Percentiles rank a stretch among this genome's conserved stretches.
phyloP scores from a whole-genome alignment of 1,140 invertebrate genomes.

The Platorchestia sp. region DNA sequence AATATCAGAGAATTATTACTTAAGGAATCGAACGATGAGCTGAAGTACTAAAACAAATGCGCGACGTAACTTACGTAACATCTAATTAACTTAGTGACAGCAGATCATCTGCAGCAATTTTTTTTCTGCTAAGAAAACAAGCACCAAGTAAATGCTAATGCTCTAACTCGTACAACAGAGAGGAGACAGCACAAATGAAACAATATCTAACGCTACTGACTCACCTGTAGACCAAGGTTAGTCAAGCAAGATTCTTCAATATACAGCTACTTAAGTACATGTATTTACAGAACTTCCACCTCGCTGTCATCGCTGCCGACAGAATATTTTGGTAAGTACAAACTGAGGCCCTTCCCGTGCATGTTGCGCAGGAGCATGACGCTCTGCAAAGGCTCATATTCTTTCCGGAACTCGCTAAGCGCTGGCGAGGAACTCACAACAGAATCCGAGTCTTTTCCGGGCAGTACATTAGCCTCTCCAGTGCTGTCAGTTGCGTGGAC shows the following conservation, averaged over 20 bases:
- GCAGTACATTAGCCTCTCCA: background rate
- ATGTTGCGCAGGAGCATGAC: constrained; percentile 17
- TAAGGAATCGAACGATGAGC: background rate
- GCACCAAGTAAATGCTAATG: background rate
- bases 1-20: background rate
- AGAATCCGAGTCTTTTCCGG: background rate
- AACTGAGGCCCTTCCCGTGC: constrained; percentile 41
- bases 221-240: background rate
- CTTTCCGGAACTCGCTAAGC: constrained; percentile 25
- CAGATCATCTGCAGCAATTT: background rate
- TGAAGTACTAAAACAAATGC: background rate
- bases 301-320: constrained; percentile 35
- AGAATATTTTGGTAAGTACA: constrained; percentile 44
- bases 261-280: constrained; percentile 27
- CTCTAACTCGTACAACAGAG: background rate
- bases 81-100: background rate
- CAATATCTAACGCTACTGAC: background rate
- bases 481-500: background rate
- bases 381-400: constrained; percentile 45
- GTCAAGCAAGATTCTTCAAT: background rate
- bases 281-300: constrained; percentile 33
- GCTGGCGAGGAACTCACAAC: background rate
- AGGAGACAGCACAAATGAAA: background rate
- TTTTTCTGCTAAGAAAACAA: background rate
- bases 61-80: background rate